Conservation (phyloP, 2,888 invertebrate genomes). For the Trissoscelio sp. region DNA sequence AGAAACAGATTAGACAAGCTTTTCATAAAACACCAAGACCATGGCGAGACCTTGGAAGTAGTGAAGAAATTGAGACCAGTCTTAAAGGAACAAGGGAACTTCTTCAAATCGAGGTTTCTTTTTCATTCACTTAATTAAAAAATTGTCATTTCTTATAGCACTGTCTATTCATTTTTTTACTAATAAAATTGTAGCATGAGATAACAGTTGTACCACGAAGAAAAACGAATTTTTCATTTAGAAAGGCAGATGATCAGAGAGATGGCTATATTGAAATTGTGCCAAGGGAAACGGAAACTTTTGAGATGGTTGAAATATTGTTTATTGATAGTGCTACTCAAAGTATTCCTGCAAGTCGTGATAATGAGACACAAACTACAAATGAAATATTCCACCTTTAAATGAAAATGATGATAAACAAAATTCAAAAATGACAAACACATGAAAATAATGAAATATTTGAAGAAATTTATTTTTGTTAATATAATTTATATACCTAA, state of each 20-base stretch:
- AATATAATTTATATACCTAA: no score
- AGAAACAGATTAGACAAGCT: conserved; percentile 83
- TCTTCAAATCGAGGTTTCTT: conserved; percentile 87
- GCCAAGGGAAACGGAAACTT: conserved; percentile 84
- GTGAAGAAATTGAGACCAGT: conserved; percentile 86
- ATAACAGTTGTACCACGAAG: conserved; percentile 73
- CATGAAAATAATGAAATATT: no score
- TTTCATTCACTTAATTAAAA: no score
- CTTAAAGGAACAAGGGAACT: conserved; percentile 85
- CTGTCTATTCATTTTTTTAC: no score
- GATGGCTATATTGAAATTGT: conserved; percentile 89
- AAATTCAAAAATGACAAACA: no score
- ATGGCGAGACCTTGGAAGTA: conserved; percentile 88
- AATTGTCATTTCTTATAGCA: no score
- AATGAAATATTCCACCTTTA: conserved; percentile 4
- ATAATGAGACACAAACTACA: no score
- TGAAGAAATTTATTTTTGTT: no score
- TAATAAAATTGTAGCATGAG: conserved; percentile 1
- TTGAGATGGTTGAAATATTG: conserved; percentile 85
- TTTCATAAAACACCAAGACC: conserved; percentile 85
- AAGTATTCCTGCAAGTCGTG: conserved; percentile 84
- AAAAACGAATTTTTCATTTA: conserved; percentile 84
- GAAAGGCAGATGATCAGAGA: conserved; percentile 85
- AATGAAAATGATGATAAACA: no score
- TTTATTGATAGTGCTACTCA: conserved; percentile 86